These are phyloP conservation scores for Anastrepha ludens DNA, from an alignment of 1,140 invertebrate genomes.

Conservation along the genomic window DNA sequence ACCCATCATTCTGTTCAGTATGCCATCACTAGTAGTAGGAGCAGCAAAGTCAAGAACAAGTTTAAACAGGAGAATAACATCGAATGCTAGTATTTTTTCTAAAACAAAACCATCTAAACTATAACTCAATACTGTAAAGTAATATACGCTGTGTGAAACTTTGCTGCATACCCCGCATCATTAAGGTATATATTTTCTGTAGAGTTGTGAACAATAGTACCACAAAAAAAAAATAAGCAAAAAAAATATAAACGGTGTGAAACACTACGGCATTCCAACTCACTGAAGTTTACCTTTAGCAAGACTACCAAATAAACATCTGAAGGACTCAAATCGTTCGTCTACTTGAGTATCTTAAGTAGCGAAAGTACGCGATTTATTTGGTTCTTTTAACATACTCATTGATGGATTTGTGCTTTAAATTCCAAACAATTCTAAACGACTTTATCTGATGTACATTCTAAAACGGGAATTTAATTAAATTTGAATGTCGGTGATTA, in stretches of 20 bases:
- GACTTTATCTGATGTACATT: constrained; percentile 25
- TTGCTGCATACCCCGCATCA: background rate
- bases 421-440: constrained; percentile 1
- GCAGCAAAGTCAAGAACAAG: background rate
- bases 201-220: background rate
- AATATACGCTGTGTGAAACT: background rate
- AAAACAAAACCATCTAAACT: background rate
- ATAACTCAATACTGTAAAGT: background rate
- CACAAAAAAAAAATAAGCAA: background rate
- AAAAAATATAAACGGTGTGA: background rate
- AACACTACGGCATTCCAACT: constrained; percentile 16
- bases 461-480: constrained; percentile 34
- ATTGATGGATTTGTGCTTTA: background rate
- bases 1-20: background rate
- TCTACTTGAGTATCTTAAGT: too few relatives aligned
- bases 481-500: constrained; percentile 52
- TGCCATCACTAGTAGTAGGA: background rate
- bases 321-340: too few relatives aligned
- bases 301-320: too few relatives aligned
- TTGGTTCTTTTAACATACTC: background rate
- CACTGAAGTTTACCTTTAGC: background rate
- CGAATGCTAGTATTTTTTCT: background rate
- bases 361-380: too few relatives aligned
- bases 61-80: background rate
- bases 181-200: background rate